Percentiles rank a stretch among this genome's conserved stretches.
phyloP scores from a whole-genome alignment of 35 echinoderm and acorn worm genomes.

The Eucidaris tribuloides region DNA sequence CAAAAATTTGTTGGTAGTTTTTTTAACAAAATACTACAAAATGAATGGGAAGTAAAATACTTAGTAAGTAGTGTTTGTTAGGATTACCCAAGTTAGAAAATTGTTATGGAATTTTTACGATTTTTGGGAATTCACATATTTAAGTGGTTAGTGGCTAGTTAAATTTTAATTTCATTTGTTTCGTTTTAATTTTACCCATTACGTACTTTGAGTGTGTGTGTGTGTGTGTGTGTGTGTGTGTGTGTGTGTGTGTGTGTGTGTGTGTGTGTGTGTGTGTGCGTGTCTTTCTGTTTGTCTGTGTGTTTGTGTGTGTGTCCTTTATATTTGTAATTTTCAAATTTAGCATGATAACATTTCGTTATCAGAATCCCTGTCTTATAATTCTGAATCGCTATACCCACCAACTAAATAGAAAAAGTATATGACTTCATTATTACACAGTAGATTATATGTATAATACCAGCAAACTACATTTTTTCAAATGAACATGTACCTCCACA shows the following conservation, averaged over 20 bases:
- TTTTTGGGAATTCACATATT: too few relatives aligned
- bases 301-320: too few relatives aligned
- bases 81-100: too few relatives aligned
- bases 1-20: background rate
- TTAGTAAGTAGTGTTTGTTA: background rate
- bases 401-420: background rate
- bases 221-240: too few relatives aligned
- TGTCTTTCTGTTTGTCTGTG: background rate
- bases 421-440: background rate
- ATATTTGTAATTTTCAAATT: background rate
- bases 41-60: background rate
- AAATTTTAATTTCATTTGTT: too few relatives aligned
- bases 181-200: too few relatives aligned
- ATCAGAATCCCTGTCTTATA: background rate
- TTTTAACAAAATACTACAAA: background rate
- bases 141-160: too few relatives aligned
- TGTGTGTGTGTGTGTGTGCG: too few relatives aligned
- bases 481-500: conserved; percentile 55
- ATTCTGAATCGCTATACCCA: background rate
- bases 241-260: too few relatives aligned
- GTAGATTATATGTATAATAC: background rate
- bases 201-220: too few relatives aligned
- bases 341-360: background rate
- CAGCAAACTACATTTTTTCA: background rate
- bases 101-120: too few relatives aligned